Evolutionary conservation across 1,140 invertebrate genomes (phyloP).

Genomic region (Pachyrhynchus sulphureomaculatus): DNA sequence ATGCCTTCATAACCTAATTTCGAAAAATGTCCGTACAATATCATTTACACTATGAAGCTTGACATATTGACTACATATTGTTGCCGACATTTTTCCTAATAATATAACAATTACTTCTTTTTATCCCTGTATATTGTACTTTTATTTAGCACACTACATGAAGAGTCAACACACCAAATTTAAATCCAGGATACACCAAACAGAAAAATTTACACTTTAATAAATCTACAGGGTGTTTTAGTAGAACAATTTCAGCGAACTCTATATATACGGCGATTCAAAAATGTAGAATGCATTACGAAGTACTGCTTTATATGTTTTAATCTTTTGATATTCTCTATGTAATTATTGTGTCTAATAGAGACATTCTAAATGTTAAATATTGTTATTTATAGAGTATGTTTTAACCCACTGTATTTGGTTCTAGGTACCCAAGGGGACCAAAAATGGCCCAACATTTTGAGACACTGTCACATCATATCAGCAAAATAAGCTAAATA

Average conservation of each 20-base stretch:
- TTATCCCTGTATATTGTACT: too few relatives aligned
- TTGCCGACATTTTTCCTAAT: too few relatives aligned
- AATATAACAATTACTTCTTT: too few relatives aligned
- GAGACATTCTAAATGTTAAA: slow-evolving; percentile 3
- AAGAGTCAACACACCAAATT: neutral
- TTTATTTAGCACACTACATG: too few relatives aligned
- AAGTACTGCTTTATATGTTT: neutral
- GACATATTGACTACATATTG: too few relatives aligned
- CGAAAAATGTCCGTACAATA: too few relatives aligned
- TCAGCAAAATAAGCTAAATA: neutral
- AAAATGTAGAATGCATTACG: neutral
- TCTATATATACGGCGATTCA: neutral
- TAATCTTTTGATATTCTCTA: too few relatives aligned
- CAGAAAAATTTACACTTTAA: neutral
- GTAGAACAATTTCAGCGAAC: neutral
- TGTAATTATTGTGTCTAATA: neutral
- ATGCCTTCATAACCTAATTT: too few relatives aligned
- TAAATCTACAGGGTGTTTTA: too few relatives aligned
- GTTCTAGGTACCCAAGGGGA: slow-evolving; percentile 13
- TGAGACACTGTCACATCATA: neutral
- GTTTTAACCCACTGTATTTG: slow-evolving; percentile 10
- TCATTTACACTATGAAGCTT: too few relatives aligned
- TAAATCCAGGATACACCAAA: neutral
- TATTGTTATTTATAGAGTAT: neutral
- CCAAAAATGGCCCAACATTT: neutral